phyloP scores from a whole-genome alignment of 1,140 invertebrate genomes.

The Caenorhabditis latens region DNA sequence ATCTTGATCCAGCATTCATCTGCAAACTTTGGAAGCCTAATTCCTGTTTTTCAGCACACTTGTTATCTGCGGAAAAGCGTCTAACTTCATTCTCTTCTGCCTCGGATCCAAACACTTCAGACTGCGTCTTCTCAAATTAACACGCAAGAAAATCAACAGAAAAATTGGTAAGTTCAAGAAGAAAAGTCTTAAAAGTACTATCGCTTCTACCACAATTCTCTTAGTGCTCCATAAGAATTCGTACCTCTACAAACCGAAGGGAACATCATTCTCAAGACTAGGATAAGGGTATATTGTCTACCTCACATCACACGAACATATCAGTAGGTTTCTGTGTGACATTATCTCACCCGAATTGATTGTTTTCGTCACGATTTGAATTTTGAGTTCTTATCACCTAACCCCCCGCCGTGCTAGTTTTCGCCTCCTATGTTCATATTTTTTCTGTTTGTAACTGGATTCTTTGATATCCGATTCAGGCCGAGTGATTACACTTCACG shows the following conservation, averaged over 20 bases:
- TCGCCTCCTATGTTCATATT: not conserved
- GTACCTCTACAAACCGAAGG: conserved; percentile 48
- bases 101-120: conserved; percentile 76
- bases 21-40: not conserved
- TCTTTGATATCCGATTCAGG: conserved; percentile 2
- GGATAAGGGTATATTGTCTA: not conserved
- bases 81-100: conserved; percentile 76
- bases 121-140: conserved; percentile 70
- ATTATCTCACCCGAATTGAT: not conserved
- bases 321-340: conserved; percentile 51
- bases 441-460: not conserved
- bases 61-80: conserved; percentile 75
- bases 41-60: conserved; percentile 62
- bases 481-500: conserved; percentile 24
- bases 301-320: conserved; percentile 30
- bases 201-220: conserved; percentile 45
- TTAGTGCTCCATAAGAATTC: conserved; percentile 46
- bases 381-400: not conserved
- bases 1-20: too few relatives aligned
- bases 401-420: not conserved
- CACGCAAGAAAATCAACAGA: conserved; percentile 75
- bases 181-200: not conserved
- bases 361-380: not conserved
- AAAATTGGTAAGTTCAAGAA: conserved; percentile 67
- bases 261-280: conserved; percentile 50